These are phyloP conservation scores for Coptodon rendalli DNA, from an alignment of 2,113 vertebrate genomes.

Conservation along the genomic window DNA sequence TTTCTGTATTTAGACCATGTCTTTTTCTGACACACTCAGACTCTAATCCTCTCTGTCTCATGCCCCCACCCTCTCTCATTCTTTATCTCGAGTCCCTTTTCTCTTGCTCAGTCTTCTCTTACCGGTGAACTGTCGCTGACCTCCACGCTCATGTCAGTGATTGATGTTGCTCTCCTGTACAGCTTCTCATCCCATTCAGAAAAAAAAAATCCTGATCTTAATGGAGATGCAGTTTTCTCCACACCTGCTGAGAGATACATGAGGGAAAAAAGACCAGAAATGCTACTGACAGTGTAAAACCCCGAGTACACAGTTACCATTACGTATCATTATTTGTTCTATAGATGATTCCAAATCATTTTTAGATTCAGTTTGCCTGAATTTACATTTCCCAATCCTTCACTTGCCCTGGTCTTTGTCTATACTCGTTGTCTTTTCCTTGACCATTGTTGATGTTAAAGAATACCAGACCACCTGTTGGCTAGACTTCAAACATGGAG, in stretches of 20 bases:
- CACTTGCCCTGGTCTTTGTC: background rate
- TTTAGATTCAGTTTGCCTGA: background rate
- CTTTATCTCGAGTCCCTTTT: background rate
- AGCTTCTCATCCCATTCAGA: constrained; percentile 33
- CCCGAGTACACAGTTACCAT: background rate
- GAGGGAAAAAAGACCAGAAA: background rate
- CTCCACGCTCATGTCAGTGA: constrained; percentile 38
- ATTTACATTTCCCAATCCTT: background rate
- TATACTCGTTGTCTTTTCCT: background rate
- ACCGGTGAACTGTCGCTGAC: constrained; percentile 51
- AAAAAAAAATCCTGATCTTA: background rate
- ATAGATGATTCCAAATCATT: background rate
- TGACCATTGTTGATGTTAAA: background rate
- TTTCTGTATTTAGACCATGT: background rate
- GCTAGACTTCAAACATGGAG: constrained; percentile 12
- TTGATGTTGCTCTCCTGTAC: constrained; percentile 31
- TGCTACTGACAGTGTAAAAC: background rate
- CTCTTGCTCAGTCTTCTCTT: constrained; percentile 1
- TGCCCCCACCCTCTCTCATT: background rate
- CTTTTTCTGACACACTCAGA: background rate
- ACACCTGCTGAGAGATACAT: background rate
- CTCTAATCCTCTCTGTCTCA: background rate
- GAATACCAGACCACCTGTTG: constrained; percentile 37
- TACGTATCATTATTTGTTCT: background rate
- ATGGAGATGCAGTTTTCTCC: background rate